A percentile compares a stretch with the other conserved stretches of the same genome.
phyloP scores from a whole-genome alignment of 2,888 invertebrate genomes.

The Thalpophila matura region DNA sequence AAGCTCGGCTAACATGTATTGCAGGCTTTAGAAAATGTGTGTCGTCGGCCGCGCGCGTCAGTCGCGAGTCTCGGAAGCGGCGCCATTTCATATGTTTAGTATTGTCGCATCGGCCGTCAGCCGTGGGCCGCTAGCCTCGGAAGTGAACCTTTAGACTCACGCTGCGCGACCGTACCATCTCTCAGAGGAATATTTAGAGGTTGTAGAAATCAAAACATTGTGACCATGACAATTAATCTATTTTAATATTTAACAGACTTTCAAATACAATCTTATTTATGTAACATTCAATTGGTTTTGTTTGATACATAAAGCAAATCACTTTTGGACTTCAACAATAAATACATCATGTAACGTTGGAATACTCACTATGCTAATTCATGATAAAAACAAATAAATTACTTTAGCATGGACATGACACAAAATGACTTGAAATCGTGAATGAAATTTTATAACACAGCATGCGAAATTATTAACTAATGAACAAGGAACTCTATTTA shows the following conservation, averaged over 20 bases:
- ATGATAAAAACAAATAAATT: conserved; percentile 78
- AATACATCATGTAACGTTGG: conserved; percentile 85
- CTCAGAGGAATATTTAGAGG: background rate
- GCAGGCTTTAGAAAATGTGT: too few relatives aligned
- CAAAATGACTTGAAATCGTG: conserved; percentile 80
- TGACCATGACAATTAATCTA: conserved; percentile 79
- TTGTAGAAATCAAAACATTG: conserved; percentile 67
- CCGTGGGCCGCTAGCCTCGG: too few relatives aligned
- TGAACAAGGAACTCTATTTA: conserved; percentile 76
- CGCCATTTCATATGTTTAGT: too few relatives aligned
- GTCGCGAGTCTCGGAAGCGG: too few relatives aligned
- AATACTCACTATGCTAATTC: conserved; percentile 80
- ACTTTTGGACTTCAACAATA: conserved; percentile 83
- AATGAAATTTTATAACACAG: conserved; percentile 71
- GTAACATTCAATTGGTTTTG: conserved; percentile 84
- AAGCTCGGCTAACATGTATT: too few relatives aligned
- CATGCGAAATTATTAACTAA: conserved; percentile 73
- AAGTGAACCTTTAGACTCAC: too few relatives aligned
- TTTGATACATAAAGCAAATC: conserved; percentile 79
- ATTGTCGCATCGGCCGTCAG: too few relatives aligned
- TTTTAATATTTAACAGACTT: conserved; percentile 88
- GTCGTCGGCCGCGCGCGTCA: too few relatives aligned
- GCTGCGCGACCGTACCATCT: background rate
- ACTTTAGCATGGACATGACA: conserved; percentile 79
- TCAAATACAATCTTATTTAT: conserved; percentile 86